phyloP scores from a whole-genome alignment of 2,888 invertebrate genomes.

The Choristoneura rosaceana region DNA sequence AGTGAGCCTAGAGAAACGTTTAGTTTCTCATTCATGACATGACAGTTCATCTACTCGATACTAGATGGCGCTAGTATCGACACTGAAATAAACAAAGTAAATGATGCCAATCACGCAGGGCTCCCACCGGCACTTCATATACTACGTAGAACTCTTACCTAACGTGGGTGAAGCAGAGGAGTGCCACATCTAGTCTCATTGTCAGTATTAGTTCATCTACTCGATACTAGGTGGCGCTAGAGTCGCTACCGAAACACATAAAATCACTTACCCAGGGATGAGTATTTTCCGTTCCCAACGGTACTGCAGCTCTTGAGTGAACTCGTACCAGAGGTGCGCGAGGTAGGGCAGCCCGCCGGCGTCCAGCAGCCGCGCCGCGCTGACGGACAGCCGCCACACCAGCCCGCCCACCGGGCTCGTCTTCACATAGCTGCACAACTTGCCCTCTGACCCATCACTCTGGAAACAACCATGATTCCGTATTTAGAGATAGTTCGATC shows the following conservation, averaged over 20 bases:
- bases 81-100: background rate
- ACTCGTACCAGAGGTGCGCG: constrained; percentile 97
- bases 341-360: constrained; percentile 92
- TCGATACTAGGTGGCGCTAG: background rate
- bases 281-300: constrained; percentile 93
- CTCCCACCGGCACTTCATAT: no score
- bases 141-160: no score
- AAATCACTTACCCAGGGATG: constrained; percentile 92
- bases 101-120: no score
- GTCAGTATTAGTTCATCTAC: background rate
- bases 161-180: background rate
- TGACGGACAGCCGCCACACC: constrained; percentile 92
- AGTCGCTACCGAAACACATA: background rate
- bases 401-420: constrained; percentile 92
- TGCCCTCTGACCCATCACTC: constrained; percentile 73
- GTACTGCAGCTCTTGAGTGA: constrained; percentile 94
- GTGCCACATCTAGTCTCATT: background rate
- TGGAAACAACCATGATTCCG: constrained; percentile 56
- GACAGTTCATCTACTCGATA: background rate
- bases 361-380: constrained; percentile 89
- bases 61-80: background rate
- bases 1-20: no score
- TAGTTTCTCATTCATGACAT: background rate
- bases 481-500: background rate
- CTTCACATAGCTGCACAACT: constrained; percentile 87